Evolutionary conservation across 2,888 invertebrate species (phyloP).

Genomic region (Acleris holmiana): DNA sequence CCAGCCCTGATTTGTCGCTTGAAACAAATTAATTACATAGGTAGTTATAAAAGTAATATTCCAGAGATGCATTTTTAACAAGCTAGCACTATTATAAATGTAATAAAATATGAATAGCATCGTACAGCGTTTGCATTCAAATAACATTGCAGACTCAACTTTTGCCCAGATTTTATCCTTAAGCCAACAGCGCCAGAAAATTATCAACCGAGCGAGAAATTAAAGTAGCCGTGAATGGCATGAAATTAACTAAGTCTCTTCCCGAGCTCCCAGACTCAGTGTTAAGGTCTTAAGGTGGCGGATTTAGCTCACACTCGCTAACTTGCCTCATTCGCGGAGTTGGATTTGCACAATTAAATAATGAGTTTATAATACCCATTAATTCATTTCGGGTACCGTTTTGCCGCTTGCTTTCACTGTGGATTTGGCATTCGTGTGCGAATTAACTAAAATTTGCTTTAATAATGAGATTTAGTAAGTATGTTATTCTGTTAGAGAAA

Average conservation of each 20-base stretch:
- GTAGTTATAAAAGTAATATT: too few relatives aligned
- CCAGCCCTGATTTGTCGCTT: too few relatives aligned
- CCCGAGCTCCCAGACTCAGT: conserved; percentile 44
- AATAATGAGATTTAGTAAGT: background rate
- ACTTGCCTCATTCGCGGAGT: conserved; percentile 51
- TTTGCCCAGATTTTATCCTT: conserved; percentile 65
- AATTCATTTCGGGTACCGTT: conserved; percentile 15
- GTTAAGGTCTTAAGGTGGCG: conserved; percentile 60
- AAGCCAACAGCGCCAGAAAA: conserved; percentile 69
- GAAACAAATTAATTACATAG: too few relatives aligned
- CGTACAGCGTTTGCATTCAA: conserved; percentile 62
- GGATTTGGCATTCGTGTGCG: background rate
- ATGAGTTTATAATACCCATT: conserved; percentile 37
- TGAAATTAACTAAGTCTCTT: conserved; percentile 76
- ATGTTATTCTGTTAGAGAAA: too few relatives aligned
- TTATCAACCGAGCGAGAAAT: conserved; percentile 77
- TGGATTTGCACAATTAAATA: conserved; percentile 64
- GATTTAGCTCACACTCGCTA: conserved; percentile 51
- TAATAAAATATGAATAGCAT: conserved; percentile 50
- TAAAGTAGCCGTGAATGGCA: conserved; percentile 80
- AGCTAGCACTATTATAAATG: conserved; percentile 41
- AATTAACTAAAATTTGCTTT: background rate
- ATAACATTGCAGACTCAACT: conserved; percentile 62
- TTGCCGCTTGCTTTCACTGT: background rate
- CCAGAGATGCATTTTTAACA: background rate